A percentile compares a stretch with the other conserved stretches of the same genome.
phyloP scores from a whole-genome alignment of 2,888 invertebrate genomes.

The Sthenelais limicola region DNA sequence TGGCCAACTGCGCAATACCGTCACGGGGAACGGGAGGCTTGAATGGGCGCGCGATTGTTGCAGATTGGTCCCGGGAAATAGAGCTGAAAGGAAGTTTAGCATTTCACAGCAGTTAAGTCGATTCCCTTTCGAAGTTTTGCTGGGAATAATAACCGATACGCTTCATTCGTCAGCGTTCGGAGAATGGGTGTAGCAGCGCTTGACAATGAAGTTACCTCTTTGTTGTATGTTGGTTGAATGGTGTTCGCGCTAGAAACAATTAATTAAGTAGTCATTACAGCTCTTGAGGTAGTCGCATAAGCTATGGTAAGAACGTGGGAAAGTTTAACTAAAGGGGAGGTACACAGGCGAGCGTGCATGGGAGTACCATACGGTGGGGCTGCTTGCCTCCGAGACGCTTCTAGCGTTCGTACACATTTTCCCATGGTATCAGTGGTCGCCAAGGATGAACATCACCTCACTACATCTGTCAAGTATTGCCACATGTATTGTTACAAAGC shows the following conservation, averaged over 20 bases:
- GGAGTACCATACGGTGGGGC: constrained; percentile 31
- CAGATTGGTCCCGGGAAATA: constrained; percentile 21
- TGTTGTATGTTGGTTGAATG: constrained; percentile 5
- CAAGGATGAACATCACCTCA: constrained; percentile 9
- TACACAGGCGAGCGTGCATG: background rate
- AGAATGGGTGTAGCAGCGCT: constrained; percentile 15
- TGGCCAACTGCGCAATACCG: background rate
- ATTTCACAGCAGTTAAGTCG: too few relatives aligned
- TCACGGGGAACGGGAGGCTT: background rate
- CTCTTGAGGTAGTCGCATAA: background rate
- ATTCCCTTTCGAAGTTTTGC: background rate
- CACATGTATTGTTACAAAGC: constrained; percentile 2
- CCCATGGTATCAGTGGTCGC: constrained; percentile 39
- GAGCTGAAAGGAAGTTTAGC: constrained; percentile 20
- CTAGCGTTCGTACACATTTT: constrained; percentile 2
- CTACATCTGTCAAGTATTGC: constrained; percentile 10
- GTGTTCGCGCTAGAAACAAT: constrained; percentile 26
- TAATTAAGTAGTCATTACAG: constrained; percentile 39
- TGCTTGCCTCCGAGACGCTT: constrained; percentile 1
- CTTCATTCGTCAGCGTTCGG: constrained; percentile 22
- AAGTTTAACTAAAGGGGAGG: background rate
- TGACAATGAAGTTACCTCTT: constrained; percentile 20
- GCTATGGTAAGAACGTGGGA: background rate
- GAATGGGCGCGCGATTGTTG: background rate
- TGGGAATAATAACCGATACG: constrained; percentile 25